Conservation (phyloP, 2,797 vertebrate genomes). For the Sebastes hopkinsi region DNA sequence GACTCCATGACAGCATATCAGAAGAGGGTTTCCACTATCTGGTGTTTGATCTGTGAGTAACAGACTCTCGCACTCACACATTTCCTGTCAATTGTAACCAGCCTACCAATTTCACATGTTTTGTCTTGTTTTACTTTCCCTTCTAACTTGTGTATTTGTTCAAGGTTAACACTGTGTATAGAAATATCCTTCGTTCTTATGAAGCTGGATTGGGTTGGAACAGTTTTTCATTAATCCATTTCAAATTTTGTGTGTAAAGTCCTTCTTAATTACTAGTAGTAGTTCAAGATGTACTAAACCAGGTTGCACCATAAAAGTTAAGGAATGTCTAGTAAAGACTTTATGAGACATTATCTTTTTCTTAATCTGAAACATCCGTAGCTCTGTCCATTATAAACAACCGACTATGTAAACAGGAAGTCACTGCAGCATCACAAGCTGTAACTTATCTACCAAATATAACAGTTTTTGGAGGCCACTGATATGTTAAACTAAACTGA, state of each 20-base stretch:
- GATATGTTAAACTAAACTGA: background rate
- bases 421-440: background rate
- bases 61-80: background rate
- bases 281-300: background rate
- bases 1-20: slow-evolving; percentile 99
- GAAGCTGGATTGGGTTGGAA: background rate
- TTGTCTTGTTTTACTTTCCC: background rate
- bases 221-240: background rate
- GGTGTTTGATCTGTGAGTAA: slow-evolving; percentile 99
- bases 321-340: background rate
- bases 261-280: background rate
- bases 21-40: slow-evolving; percentile 99
- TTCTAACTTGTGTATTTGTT: background rate
- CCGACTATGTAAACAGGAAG: background rate
- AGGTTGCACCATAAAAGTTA: background rate
- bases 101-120: background rate
- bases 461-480: background rate
- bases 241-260: background rate
- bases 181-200: background rate
- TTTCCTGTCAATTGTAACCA: background rate
- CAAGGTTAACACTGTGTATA: background rate
- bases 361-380: background rate
- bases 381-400: background rate
- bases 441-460: background rate
- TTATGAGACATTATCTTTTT: background rate